phyloP scores from a whole-genome alignment of 35 echinoderm and acorn worm genomes.

The Hemicentrotus pulcherrimus region DNA sequence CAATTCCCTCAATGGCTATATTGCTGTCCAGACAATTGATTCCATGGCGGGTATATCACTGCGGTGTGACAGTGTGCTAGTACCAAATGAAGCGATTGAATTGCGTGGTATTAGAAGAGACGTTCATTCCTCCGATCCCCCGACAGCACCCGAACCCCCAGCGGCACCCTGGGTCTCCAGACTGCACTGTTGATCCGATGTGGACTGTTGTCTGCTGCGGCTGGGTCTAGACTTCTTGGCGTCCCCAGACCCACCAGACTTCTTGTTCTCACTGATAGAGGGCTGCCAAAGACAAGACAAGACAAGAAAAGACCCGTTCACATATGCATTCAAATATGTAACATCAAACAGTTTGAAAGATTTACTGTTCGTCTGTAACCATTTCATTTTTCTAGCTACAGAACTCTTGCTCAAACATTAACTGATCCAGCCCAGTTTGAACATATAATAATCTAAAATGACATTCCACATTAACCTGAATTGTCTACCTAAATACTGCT shows the following conservation, averaged over 20 bases:
- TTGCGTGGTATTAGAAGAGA: background rate
- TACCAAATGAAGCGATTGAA: background rate
- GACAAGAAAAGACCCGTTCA: background rate
- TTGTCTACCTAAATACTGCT: no score
- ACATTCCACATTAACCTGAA: no score
- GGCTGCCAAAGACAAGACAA: conserved; percentile 1
- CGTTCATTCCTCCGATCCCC: conserved; percentile 28
- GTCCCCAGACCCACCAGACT: background rate
- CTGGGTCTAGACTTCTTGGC: conserved; percentile 41
- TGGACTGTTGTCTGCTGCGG: conserved; percentile 26
- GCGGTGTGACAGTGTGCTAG: background rate
- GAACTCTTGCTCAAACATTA: no score
- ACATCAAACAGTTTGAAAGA: no score
- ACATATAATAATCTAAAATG: no score
- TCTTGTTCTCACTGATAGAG: conserved; percentile 44
- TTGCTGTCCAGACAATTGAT: background rate
- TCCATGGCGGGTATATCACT: background rate
- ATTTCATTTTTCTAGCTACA: no score
- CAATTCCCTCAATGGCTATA: background rate
- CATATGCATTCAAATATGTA: background rate
- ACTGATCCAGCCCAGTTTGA: no score
- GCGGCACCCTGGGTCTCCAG: conserved; percentile 23
- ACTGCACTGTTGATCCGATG: background rate
- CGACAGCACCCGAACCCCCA: background rate
- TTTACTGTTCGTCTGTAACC: no score